Base-by-base conservation (phyloP, 2,113 vertebrate genomes). In the Tautogolabrus adspersus region DNA sequence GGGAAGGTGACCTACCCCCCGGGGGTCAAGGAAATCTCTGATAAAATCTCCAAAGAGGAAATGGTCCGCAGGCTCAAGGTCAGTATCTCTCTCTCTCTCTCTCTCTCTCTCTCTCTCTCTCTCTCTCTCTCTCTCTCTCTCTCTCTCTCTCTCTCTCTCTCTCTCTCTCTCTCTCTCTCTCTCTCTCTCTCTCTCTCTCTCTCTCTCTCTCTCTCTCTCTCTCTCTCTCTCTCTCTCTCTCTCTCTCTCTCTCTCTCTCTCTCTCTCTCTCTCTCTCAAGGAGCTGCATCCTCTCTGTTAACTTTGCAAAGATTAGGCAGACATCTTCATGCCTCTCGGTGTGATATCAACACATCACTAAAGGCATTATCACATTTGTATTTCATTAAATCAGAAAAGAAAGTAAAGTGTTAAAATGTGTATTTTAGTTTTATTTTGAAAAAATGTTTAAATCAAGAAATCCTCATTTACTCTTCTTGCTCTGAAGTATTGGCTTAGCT, bases 21-120 rank as follows among this genome's bases (percentile, higher is more conserved):
- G 12, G 98, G 98, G 91, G 98, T 99, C 88, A 99, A 99, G 94
- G 98, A 99, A 94, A 99, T 99, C 87, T 98, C 98, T 44, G 98
- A 99, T 92, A 99, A 99, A 93, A 99, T 99, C 93, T 99, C 98
- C 82, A 99, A 99, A 91, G 98, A 99, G 90, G 98, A 99, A 93
- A 99, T 99, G 97, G 98, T 99, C 88, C 96, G 98, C 87, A 94
- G 98, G 57, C 93, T 99, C 74, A 99, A 99, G 96, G 98, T 98
- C 59, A 93, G 89, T 84, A 22, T 46, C 44, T 0, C 30, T 23
- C 8, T 51, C n/a, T 46, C 2, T 0, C 26, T 49, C 19, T 62
- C 30, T 23, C 8, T 51, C n/a, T 46, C 2, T 0, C 26, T 49
- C 19, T 46, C 44, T 0, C 30, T 23, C 8, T 51, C n/a, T 46